Base-by-base conservation (phyloP, 2,888 invertebrate genomes). In the Philhelius pedissequus region DNA sequence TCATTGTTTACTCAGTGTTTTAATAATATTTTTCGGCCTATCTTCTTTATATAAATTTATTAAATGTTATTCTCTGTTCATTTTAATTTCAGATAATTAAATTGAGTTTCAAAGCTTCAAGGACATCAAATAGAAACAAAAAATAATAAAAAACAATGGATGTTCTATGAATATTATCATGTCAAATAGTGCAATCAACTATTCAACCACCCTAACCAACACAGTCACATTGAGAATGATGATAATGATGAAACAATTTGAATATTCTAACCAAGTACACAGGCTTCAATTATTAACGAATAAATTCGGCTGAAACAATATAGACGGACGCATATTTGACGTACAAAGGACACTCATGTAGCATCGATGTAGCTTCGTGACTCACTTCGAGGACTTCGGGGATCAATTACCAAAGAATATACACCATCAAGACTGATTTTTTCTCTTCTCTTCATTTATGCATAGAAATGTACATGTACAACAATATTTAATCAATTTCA, bases 361-460 rank as follows among this genome's bases (percentile, higher is more conserved):
- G 52, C 48, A 48, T 70, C 22, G 75, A 75, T 75, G 43, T 56
- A 60, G 25, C 66, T 66, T 32, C 48, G 79, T 68, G 58, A 54
- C 48, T 62, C 54, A 78, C 78, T 74, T 83, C 54, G 62, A 83
- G 69, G 74, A 79, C 83, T 71, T 80, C 75, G 76, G 80, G 75
- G 79, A 84, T 84, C 84, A 80, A 80, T 84, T 71, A 84, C 79
- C 84, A 76, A 66, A 79, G 75, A 79, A 70, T 40, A 66, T 30
- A 48, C 66, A 83, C 66, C 84, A 68, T 64, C 80, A 84, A 84
- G 84, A 84, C 84, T 84, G 84, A 84, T 84, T 76, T 76, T 60
- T 60, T 66, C 48, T 64, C 68, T 64, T 22, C 30, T 50, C 25
- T 68, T 50, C 68, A 27, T 50, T 68, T 68, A 18, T 7, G n/a